phyloP scores from a whole-genome alignment of 2,113 vertebrate species.

The Paraplagusia blochii region DNA sequence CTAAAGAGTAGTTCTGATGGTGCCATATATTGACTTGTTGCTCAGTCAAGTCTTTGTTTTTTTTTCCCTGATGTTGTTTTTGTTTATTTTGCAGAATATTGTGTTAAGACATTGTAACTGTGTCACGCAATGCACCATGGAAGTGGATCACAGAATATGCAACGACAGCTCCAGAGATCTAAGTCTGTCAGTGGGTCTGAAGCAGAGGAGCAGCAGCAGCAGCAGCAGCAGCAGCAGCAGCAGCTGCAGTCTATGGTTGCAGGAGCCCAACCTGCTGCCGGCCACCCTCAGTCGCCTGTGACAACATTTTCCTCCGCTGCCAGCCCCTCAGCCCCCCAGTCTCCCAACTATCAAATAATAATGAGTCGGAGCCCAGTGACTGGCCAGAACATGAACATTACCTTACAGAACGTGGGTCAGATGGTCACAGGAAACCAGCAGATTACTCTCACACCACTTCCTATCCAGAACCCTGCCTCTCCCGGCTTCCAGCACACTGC shows the following conservation, averaged over 20 bases:
- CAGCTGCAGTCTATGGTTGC: conserved; percentile 75
- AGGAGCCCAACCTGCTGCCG: conserved; percentile 70
- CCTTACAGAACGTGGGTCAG: conserved; percentile 86
- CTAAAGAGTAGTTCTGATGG: too few species aligned
- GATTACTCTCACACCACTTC: conserved; percentile 85
- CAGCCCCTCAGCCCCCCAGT: conserved; percentile 88
- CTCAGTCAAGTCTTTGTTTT: not conserved
- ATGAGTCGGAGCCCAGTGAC: conserved; percentile 89
- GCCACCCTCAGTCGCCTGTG: conserved; percentile 87
- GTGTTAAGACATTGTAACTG: conserved; percentile 57
- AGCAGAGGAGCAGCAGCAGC: conserved; percentile 79
- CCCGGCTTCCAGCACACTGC: conserved; percentile 84
- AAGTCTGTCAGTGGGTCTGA: conserved; percentile 87
- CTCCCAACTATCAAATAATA: conserved; percentile 90
- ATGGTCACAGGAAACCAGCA: conserved; percentile 85
- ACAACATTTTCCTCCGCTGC: conserved; percentile 85
- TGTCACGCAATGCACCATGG: conserved; percentile 96
- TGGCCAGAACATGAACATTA: conserved; percentile 92
- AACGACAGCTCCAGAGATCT: conserved; percentile 89
- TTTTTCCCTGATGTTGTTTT: not conserved
- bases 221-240: conserved; percentile 77
- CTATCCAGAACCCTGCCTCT: conserved; percentile 58
- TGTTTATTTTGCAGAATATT: conserved; percentile 45
- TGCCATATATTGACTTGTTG: not conserved
- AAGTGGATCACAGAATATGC: conserved; percentile 89